phyloP scores from a whole-genome alignment of 2,113 vertebrate species.

The Amphilophus citrinellus region DNA sequence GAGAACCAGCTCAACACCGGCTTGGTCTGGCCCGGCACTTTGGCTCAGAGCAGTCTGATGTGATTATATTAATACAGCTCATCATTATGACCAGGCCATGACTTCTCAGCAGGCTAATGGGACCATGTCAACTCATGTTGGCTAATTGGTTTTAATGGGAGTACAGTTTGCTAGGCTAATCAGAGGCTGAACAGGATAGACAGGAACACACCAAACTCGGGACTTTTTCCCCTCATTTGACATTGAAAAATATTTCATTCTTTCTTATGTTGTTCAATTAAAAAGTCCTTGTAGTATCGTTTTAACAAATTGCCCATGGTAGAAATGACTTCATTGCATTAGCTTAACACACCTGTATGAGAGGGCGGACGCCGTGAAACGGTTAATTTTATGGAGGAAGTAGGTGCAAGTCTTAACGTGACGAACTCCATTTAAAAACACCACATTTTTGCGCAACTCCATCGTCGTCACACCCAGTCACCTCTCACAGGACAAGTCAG shows the following conservation, averaged over 20 bases:
- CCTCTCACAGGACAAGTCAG: fast-evolving
- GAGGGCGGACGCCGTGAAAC: neutral
- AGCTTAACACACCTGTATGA: neutral
- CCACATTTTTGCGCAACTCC: neutral
- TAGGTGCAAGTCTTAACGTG: neutral
- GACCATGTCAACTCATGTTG: slow-evolving; percentile 19
- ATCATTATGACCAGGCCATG: neutral
- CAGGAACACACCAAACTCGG: neutral
- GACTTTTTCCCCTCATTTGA: neutral
- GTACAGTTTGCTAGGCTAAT: neutral
- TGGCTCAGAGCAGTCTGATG: slow-evolving; percentile 6
- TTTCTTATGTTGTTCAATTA: no score
- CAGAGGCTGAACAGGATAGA: neutral
- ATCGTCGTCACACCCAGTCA: fast-evolving
- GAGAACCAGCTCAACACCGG: slow-evolving; percentile 22
- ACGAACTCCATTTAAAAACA: neutral
- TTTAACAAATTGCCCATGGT: neutral
- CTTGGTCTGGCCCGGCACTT: neutral
- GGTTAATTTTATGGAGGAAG: neutral
- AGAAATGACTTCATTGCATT: neutral
- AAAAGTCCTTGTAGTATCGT: no score
- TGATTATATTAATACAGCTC: slow-evolving; percentile 11
- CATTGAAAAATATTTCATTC: neutral
- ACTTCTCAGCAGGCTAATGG: neutral
- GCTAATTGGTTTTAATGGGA: neutral